Evolutionary conservation across 2,888 invertebrate species (phyloP).

Genomic region (Apotomis betuletana): DNA sequence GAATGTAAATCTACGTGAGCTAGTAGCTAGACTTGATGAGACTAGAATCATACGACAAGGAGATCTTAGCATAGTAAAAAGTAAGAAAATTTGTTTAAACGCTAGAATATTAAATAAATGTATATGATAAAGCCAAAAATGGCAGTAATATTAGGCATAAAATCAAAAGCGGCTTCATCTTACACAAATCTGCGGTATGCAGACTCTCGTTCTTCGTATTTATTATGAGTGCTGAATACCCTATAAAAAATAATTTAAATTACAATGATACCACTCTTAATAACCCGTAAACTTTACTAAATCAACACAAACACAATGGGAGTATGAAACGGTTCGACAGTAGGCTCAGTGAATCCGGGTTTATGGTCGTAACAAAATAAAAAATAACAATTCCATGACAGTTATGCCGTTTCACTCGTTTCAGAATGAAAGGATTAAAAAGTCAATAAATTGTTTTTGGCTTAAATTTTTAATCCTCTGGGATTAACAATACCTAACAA

Average conservation of each 20-base stretch:
- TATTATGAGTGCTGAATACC: not conserved
- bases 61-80: too few relatives aligned
- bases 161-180: too few relatives aligned
- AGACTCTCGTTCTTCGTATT: not conserved
- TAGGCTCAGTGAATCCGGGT: not conserved
- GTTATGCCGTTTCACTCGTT: constrained; percentile 2
- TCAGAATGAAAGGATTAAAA: not conserved
- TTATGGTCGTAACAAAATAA: constrained; percentile 3
- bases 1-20: too few relatives aligned
- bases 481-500: not conserved
- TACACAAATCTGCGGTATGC: too few relatives aligned
- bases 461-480: constrained; percentile 1
- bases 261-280: not conserved
- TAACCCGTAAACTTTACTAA: not conserved
- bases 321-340: constrained; percentile 10
- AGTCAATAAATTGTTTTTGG: constrained; percentile 22
- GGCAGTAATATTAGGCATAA: too few relatives aligned
- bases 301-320: not conserved
- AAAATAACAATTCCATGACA: constrained; percentile 7
- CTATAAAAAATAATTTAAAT: too few relatives aligned
- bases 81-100: too few relatives aligned
- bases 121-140: too few relatives aligned
- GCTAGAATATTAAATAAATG: too few relatives aligned
- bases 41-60: too few relatives aligned
- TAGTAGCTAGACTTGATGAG: too few relatives aligned